phyloP scores from a whole-genome alignment of 2,888 invertebrate genomes.

The Ophioninae sp. region DNA sequence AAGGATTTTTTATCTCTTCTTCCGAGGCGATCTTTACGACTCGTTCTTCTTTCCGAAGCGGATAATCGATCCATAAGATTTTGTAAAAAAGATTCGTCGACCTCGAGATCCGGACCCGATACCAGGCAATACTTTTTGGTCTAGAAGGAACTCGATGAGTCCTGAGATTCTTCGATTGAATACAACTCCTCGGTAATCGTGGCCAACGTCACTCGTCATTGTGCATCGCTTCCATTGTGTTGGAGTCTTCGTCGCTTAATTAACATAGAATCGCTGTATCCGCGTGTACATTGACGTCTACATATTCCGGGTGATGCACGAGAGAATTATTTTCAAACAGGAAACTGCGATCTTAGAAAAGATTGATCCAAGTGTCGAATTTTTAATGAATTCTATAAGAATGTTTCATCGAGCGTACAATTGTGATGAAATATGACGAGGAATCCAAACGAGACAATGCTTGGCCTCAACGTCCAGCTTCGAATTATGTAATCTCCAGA shows the following conservation, averaged over 20 bases:
- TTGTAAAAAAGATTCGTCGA: not conserved
- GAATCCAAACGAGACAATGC: not conserved
- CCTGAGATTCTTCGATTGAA: conserved; percentile 12
- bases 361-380: not conserved
- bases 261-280: conserved; percentile 27
- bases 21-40: not conserved
- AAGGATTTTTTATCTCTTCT: not conserved
- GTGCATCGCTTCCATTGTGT: not conserved
- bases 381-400: not conserved
- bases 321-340: not conserved
- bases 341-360: no score
- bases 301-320: not conserved
- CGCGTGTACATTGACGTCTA: conserved; percentile 10
- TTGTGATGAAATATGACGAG: not conserved
- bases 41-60: not conserved
- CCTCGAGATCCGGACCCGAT: conserved; percentile 27
- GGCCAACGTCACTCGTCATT: conserved; percentile 8
- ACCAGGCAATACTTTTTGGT: not conserved
- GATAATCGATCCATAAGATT: not conserved
- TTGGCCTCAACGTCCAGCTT: not conserved
- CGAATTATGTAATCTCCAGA: not conserved
- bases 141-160: conserved; percentile 11
- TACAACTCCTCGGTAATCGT: conserved; percentile 19
- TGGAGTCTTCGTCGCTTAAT: conserved; percentile 25
- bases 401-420: not conserved